Base-by-base conservation (phyloP, 53 echinoderm and acorn worm genomes). In the Paracentrotus lividus region DNA sequence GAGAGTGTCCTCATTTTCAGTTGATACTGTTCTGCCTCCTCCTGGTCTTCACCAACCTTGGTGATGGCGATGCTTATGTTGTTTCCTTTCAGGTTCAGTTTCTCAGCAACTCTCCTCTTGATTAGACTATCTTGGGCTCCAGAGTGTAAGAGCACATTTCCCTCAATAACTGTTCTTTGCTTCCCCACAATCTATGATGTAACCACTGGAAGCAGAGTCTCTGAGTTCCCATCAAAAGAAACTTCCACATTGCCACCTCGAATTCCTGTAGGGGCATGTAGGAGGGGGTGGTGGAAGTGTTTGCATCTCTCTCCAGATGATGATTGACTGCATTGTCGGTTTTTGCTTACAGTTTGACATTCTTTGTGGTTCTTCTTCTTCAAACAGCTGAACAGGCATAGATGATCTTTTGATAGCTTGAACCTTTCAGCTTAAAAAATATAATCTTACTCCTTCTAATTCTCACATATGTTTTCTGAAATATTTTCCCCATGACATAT, bases 21-120 rank as follows among this genome's bases (percentile, higher is more conserved):
- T 36, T 93, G 56, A 43, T 93, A 54, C 31, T 69, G 26, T 13
- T 91, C 93, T 8, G 96, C 95, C 23, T 68, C 44, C 20, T 94
- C 93, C 81, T 94, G 93, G 43, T 93, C 96, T 90, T 78, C 94
- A 13, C 93, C 92, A 20, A 96, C 94, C 52, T 96, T 96, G 44
- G n/a, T 91, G 3, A 91, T 51, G 29, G 36, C 61, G 45, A 95
- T 95, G 33, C 93, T 59, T 12, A 86, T 92, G 13, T 59, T 56
- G 15, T 26, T 95, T 2, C 95, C 90, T 42, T 95, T 42, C 15
- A 95, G 93, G 1, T 85, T 66, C 23, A 95, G 56, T 42, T 85
- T 6, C 54, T 95, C 95, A 44, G 95, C 95, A 4, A 95, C 85
- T n/a, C 45, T 13, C 44, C 4, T 51, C 34, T 90, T 88, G 75